Percentiles rank a stretch among this genome's conserved stretches.
Evolutionary conservation across 2,888 invertebrate genomes (phyloP).

Genomic region (Podabrus alpinus): DNA sequence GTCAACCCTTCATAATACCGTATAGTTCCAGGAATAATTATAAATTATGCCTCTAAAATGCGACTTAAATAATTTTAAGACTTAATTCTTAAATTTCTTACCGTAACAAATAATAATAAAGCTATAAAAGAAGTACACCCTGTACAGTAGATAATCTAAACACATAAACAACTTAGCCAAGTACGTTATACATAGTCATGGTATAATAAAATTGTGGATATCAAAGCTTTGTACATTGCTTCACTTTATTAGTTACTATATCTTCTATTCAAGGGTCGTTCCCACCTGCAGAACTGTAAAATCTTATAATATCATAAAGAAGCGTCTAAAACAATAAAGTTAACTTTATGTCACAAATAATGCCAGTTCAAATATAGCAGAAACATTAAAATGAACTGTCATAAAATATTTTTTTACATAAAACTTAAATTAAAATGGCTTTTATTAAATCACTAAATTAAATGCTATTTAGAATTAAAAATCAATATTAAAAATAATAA

Average conservation of each 20-base stretch:
- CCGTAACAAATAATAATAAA: no score
- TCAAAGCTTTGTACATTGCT: neutral
- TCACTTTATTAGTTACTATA: neutral
- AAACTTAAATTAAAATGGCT: neutral
- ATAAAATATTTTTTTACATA: neutral
- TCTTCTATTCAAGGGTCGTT: neutral
- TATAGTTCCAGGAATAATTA: no score
- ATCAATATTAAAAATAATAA: neutral
- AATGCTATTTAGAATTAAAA: neutral
- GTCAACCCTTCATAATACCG: no score
- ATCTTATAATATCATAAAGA: neutral
- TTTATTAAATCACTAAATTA: neutral
- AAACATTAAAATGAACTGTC: neutral
- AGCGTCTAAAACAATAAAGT: neutral
- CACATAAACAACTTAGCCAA: neutral
- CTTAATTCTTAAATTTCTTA: no score
- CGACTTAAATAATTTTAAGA: no score
- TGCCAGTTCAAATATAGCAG: neutral
- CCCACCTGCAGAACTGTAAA: neutral
- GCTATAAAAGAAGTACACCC: no score
- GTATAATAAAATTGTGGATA: neutral
- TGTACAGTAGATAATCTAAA: neutral
- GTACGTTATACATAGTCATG: neutral
- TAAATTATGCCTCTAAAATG: no score
- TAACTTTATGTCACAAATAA: neutral